phyloP scores from a whole-genome alignment of 2,797 vertebrate species.

The Pangasius krempfi region DNA sequence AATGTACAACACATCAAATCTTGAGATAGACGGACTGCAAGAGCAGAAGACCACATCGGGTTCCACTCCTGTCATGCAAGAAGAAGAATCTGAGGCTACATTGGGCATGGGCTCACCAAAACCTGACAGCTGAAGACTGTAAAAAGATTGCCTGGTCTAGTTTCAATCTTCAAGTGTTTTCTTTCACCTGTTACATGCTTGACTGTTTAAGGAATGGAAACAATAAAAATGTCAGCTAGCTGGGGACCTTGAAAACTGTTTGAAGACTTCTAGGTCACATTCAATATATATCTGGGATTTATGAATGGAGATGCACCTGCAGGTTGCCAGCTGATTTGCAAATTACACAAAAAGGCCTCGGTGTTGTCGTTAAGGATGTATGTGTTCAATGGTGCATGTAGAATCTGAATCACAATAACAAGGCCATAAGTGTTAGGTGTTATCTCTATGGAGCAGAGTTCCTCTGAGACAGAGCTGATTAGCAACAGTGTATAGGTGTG shows the following conservation, averaged over 20 bases:
- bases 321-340: background rate
- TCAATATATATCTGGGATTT: background rate
- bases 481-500: constrained; percentile 34
- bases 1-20: background rate
- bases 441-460: constrained; percentile 66
- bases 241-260: background rate
- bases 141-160: background rate
- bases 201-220: background rate
- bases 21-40: background rate
- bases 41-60: background rate
- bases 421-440: constrained; percentile 58
- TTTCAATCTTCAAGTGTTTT: background rate
- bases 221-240: background rate
- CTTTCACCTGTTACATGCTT: background rate
- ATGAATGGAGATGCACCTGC: constrained; percentile 10
- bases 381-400: constrained; percentile 55
- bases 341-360: background rate
- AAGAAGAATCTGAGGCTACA: background rate
- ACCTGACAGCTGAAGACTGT: background rate
- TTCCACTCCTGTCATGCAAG: background rate
- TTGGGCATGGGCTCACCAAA: background rate
- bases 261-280: background rate
- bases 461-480: constrained; percentile 62
- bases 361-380: constrained; percentile 32
- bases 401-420: constrained; percentile 57